Percentiles rank a stretch among this genome's conserved stretches.
These are phyloP conservation scores for Hirudinaria manillensis DNA, from an alignment of 2,888 invertebrate species.

Conservation along the genomic window DNA sequence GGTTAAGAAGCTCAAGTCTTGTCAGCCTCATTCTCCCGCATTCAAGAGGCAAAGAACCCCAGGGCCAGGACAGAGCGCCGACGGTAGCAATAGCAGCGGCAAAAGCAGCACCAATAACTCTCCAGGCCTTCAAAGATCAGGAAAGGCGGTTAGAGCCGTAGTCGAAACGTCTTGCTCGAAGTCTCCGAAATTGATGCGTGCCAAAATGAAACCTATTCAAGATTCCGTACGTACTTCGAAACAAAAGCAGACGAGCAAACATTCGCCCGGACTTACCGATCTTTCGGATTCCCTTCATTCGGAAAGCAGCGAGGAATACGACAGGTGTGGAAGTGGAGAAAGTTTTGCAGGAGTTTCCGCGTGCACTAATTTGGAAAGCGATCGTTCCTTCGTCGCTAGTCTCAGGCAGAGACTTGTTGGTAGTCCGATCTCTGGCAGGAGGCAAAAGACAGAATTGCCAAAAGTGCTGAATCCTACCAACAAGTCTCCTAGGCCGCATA, in stretches of 20 bases:
- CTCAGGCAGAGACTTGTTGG: background rate
- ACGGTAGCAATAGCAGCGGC: conserved; percentile 15
- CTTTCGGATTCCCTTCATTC: conserved; percentile 23
- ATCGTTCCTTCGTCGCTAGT: background rate
- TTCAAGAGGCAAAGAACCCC: background rate
- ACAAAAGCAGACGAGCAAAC: background rate
- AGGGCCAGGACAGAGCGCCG: background rate
- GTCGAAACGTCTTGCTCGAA: background rate
- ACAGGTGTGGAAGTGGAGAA: conserved; percentile 4
- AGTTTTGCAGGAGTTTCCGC: conserved; percentile 2
- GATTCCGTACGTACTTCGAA: background rate
- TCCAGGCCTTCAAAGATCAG: conserved; percentile 19
- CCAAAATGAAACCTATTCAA: background rate
- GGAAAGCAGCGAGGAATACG: conserved; percentile 25
- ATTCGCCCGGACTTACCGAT: background rate
- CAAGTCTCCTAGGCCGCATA: conserved; percentile 1
- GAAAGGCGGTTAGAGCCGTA: background rate
- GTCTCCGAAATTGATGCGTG: conserved; percentile 9
- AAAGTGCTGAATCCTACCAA: background rate
- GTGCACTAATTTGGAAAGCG: background rate
- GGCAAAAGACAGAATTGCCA: background rate
- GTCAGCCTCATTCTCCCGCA: background rate
- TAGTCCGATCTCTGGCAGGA: background rate
- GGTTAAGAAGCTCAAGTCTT: background rate
- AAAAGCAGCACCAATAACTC: conserved; percentile 24